Conservation (phyloP, 2,797 vertebrate genomes). For the Kryptopterus vitreolus region DNA sequence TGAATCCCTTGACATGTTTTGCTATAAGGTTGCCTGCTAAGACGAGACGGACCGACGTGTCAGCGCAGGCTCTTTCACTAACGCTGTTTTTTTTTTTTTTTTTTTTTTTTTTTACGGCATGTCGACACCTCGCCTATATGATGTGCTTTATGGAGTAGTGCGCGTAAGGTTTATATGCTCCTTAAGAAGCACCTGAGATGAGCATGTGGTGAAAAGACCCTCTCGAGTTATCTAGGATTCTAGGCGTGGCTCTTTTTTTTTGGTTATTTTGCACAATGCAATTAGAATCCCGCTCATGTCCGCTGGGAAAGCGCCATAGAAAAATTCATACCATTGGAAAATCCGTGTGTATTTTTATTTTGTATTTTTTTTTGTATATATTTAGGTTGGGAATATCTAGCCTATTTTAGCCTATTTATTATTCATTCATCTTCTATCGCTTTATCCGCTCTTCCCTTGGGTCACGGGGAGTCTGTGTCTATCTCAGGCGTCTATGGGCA, state of each 20-base stretch:
- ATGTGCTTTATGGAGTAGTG: not conserved
- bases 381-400: no score
- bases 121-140: constrained; percentile 8
- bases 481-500: no score
- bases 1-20: not conserved
- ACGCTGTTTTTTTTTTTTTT: no score
- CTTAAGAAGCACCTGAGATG: constrained; percentile 29
- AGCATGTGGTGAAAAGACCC: constrained; percentile 29
- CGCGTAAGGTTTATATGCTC: constrained; percentile 9
- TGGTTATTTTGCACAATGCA: not conserved
- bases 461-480: no score
- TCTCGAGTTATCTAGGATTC: not conserved
- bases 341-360: no score
- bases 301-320: no score
- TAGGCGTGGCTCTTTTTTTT: not conserved
- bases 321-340: no score
- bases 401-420: no score
- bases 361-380: no score
- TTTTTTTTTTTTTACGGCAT: no score
- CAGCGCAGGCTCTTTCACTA: constrained; percentile 13
- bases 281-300: not conserved
- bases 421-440: no score
- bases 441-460: no score
- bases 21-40: not conserved
- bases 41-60: not conserved